These are phyloP conservation scores for Acanthis flammea DNA, from an alignment of 2,797 vertebrate species.

Conservation along the genomic window DNA sequence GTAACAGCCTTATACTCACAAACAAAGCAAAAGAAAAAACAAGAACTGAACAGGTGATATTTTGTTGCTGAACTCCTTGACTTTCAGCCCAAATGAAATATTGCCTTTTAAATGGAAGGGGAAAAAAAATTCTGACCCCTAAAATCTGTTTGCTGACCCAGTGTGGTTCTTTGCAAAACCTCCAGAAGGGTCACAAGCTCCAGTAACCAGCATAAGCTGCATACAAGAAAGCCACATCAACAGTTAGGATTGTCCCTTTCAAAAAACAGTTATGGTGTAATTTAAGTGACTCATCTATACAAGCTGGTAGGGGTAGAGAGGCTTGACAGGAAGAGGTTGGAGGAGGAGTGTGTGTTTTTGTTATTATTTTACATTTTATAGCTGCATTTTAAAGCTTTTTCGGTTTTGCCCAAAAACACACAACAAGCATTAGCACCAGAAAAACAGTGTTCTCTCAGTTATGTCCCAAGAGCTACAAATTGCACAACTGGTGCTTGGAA, in stretches of 20 bases:
- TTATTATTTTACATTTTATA: background rate
- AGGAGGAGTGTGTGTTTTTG: fast-evolving
- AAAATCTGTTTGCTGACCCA: background rate
- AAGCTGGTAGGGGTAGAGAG: background rate
- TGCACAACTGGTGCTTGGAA: background rate
- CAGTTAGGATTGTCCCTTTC: background rate
- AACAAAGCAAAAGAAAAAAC: background rate
- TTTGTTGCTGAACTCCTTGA: background rate
- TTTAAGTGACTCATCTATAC: background rate
- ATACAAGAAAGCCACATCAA: background rate
- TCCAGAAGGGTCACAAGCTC: background rate
- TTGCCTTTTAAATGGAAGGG: background rate
- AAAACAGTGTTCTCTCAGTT: fast-evolving
- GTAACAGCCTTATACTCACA: background rate
- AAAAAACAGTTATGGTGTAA: background rate
- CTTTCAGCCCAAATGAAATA: background rate
- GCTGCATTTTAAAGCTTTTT: background rate
- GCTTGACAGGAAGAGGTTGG: background rate
- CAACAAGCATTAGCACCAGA: background rate
- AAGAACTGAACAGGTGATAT: background rate
- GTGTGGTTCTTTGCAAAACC: background rate
- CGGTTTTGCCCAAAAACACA: fast-evolving
- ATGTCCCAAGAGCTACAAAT: background rate
- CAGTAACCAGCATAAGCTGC: background rate
- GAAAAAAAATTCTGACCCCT: background rate